Base-by-base conservation (phyloP, 2,797 vertebrate genomes). In the Lithobates sylvaticus region DNA sequence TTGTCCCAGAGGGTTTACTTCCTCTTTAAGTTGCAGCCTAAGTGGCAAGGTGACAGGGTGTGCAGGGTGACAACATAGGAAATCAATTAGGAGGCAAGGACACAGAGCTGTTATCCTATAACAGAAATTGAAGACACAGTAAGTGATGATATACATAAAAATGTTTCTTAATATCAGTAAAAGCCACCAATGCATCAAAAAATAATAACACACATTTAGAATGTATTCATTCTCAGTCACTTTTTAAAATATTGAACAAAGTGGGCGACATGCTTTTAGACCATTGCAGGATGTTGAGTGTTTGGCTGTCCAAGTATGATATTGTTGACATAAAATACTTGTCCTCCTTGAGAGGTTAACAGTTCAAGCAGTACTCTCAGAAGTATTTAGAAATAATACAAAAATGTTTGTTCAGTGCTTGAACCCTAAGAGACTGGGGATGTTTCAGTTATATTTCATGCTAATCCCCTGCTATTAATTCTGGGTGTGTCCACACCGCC, bases 401-500 rank as follows among this genome's bases (percentile, higher is more conserved):
- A 18, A 3, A 12, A 23, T 81, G 68, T 81, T 81, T 58, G 15
- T 72, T 18, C 44, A 71, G 47, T 71, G 32, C n/a, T 36, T 39
- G 47, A 72, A 61, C 23, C 68, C 47, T 71, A 8, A 8, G 68
- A 54, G 78, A 58, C 68, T 21, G n/a, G 32, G 8, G 36, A 47
- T 36, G 42, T 18, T 67, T 67, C 67, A 70, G 44, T 34, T 70
- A 21, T 70, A 42, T 36, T 80, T 12, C 13, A 54, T 42, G n/a
- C 68, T 81, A 81, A 74, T 74, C 42, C 54, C 42, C 54, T 34
- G 26, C 47, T 74, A 73, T 74, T 82, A 74, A 64, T 47, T 83
- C 71, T 83, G 81, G 81, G 81, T 82, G 80, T 82, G 70, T 74
- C 26, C 21, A 23, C 47, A 27, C 47, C 78, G 70, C 67, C 32